phyloP scores from a whole-genome alignment of 2,113 vertebrate species.

The Saiga tatarica region DNA sequence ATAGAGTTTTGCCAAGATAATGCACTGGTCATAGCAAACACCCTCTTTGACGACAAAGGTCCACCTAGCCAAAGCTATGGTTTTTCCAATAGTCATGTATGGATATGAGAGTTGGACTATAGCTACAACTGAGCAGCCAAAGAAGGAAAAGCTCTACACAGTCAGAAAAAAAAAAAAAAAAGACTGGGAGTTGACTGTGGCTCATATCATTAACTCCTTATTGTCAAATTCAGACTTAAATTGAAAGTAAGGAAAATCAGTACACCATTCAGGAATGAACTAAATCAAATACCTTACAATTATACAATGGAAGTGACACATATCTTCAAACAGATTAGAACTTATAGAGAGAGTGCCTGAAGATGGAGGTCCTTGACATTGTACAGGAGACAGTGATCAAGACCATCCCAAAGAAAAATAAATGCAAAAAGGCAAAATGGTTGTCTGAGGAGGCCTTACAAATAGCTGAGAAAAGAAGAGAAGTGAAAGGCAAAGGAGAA shows the following conservation, averaged over 20 bases:
- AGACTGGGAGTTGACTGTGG: not conserved
- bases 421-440: not conserved
- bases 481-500: not conserved
- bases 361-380: not conserved
- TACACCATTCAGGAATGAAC: not conserved
- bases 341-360: not conserved
- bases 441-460: not conserved
- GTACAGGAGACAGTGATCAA: not conserved
- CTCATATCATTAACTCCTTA: not conserved
- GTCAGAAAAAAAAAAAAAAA: not conserved
- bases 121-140: not conserved
- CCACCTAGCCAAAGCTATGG: not conserved
- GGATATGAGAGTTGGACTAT: not conserved
- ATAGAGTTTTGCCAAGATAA: not conserved
- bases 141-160: not conserved
- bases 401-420: rapidly evolving
- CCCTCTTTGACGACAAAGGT: not conserved
- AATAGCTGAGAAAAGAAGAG: not conserved
- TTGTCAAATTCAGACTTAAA: not conserved
- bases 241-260: not conserved
- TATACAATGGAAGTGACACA: not conserved
- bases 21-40: not conserved
- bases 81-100: not conserved
- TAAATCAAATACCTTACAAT: not conserved
- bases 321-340: not conserved